Evolutionary conservation across 2,113 vertebrate genomes (phyloP), one percentile per base, ranked within the genome.

Genomic region (Lucifuga dentata): DNA sequence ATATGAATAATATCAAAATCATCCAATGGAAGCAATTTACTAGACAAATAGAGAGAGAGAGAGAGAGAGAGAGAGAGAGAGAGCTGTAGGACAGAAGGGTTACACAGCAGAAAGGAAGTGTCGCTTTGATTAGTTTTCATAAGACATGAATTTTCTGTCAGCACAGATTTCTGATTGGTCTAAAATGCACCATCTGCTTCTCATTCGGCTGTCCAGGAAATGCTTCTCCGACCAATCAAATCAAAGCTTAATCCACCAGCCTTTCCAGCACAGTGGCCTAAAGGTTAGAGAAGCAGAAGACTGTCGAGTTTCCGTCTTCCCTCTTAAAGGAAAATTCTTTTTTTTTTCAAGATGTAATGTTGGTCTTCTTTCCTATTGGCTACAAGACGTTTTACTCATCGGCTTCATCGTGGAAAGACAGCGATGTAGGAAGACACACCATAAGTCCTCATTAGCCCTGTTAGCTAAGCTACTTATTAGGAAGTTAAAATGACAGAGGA

Each of bases 141-240:
- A 71, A 77, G 62, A 71, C 24, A 17, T 73, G 73, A 84, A 80
- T 58, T 29, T 59, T 66, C 80, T 81, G 79, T 89, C 79, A 66
- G 72, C 82, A 74, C 72, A 67, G 66, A 56, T 77, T 80, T 73
- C 59, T 85, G 73, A 59, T 61, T 74, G 73, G 76, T 64, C 56
- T 13, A 45, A 69, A 48, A 61, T 40, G 58, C 29, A 59, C 80
- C 87, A 86, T 86, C 87, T 87, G 85, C 85, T 87, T 89, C 76
- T 86, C 79, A 79, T 86, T 83, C 83, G 78, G 76, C 57, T 58
- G 73, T 9, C 3, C 73, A 83, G 85, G 79, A 84, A 84, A 78
- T 84, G n/a, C 79, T 62, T 77, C 73, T 60, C 45, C 53, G 19
- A 76, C 80, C 83, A 84, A 83, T 83, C 80, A 84, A 61, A 83